A percentile compares a stretch with the other conserved stretches of the same genome.
Conservation (phyloP, 2,113 vertebrate species). For the Cinclus mexicanus region DNA sequence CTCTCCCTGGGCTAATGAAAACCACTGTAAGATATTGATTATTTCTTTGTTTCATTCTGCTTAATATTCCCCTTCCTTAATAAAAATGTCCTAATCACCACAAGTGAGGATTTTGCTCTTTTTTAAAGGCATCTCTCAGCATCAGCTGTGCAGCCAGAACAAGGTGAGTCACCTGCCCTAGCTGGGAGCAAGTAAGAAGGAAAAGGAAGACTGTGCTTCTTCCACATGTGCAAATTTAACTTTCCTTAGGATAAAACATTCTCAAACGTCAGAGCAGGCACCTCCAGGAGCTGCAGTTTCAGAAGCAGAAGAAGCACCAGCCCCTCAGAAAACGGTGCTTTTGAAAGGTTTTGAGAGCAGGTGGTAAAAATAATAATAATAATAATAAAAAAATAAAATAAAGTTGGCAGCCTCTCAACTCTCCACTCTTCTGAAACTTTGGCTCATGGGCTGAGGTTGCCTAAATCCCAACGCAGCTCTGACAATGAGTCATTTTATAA, state of each 20-base stretch:
- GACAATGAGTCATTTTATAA: slow-evolving; percentile 49
- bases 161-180: not conserved
- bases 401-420: not conserved
- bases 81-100: not conserved
- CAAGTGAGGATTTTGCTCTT: not conserved
- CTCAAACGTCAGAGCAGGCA: not conserved
- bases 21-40: not conserved
- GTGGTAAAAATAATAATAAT: not conserved
- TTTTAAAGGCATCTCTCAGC: not conserved
- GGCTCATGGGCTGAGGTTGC: slow-evolving; percentile 29
- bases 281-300: not conserved
- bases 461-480: slow-evolving; percentile 1
- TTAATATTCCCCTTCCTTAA: not conserved
- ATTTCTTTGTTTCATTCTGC: not conserved
- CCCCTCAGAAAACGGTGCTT: not conserved
- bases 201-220: not conserved
- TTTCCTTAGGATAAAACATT: not conserved
- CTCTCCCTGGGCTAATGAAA: not conserved
- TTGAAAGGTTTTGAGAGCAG: not conserved
- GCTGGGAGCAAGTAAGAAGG: not conserved
- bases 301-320: not conserved
- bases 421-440: not conserved
- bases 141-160: not conserved
- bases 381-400: not conserved
- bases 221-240: not conserved